Evolutionary conservation across 2,888 invertebrate genomes (phyloP).

Genomic region (Aphodius sticticus): DNA sequence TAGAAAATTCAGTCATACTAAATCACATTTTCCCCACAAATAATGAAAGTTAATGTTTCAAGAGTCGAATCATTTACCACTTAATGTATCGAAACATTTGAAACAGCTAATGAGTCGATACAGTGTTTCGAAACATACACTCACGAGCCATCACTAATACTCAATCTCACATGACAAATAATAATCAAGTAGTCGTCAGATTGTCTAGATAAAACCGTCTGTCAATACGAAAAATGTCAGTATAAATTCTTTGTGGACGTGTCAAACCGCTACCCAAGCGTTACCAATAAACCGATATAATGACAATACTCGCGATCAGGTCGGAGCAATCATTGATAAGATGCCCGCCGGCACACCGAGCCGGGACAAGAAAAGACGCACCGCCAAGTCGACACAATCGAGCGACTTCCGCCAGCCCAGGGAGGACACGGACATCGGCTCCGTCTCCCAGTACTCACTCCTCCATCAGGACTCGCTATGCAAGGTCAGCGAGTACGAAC

Average conservation of each 20-base stretch:
- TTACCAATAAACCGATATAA: neutral
- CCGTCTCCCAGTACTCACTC: constrained; percentile 34
- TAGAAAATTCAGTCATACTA: too few relatives aligned
- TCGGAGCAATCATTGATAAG: neutral
- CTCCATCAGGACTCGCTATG: constrained; percentile 39
- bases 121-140: too few relatives aligned
- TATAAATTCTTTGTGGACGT: neutral
- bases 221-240: neutral
- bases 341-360: neutral
- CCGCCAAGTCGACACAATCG: neutral
- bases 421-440: constrained; percentile 34
- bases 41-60: too few relatives aligned
- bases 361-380: neutral
- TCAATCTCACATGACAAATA: neutral
- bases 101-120: too few relatives aligned
- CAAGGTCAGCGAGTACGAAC: constrained; percentile 41
- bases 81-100: too few relatives aligned
- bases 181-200: neutral
- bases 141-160: too few relatives aligned
- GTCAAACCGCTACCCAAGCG: neutral
- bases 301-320: neutral
- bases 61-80: too few relatives aligned
- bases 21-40: too few relatives aligned
- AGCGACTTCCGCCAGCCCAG: constrained; percentile 38
- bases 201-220: neutral